Percentiles rank a stretch among this genome's conserved stretches.
These are phyloP conservation scores for Hypotaenidia okinawae DNA, from an alignment of 2,797 vertebrate genomes.

Conservation along the genomic window DNA sequence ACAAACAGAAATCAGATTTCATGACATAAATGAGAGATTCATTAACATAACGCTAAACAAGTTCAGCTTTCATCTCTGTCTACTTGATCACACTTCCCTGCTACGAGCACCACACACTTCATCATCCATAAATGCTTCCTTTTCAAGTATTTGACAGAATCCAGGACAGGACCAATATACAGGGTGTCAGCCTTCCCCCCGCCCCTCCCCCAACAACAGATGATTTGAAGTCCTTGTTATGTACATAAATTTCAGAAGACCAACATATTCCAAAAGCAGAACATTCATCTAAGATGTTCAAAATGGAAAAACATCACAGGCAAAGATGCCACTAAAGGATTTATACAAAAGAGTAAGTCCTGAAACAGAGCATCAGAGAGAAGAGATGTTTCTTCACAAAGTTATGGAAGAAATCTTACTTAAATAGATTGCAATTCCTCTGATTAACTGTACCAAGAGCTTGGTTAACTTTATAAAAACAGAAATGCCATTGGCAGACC, in stretches of 20 bases:
- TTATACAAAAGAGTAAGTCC: neutral
- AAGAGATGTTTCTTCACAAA: neutral
- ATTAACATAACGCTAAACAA: neutral
- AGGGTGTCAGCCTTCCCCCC: rapidly evolving
- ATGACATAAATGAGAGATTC: neutral
- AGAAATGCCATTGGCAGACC: neutral
- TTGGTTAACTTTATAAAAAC: neutral
- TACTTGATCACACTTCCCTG: neutral
- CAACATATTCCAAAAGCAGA: neutral
- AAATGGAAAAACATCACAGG: neutral
- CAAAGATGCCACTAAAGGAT: neutral
- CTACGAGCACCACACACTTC: neutral
- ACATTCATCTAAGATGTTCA: neutral
- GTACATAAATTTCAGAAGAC: neutral
- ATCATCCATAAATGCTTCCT: neutral
- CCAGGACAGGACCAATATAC: neutral
- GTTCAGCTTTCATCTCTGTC: neutral
- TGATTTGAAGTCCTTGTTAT: neutral
- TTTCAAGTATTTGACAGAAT: neutral
- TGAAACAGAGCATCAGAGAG: neutral
- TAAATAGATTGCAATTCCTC: neutral
- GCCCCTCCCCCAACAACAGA: neutral
- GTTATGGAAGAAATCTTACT: neutral
- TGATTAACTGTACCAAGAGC: neutral
- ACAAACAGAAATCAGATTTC: neutral